Conservation (phyloP, 2,113 vertebrate species). For the Murina feae region DNA sequence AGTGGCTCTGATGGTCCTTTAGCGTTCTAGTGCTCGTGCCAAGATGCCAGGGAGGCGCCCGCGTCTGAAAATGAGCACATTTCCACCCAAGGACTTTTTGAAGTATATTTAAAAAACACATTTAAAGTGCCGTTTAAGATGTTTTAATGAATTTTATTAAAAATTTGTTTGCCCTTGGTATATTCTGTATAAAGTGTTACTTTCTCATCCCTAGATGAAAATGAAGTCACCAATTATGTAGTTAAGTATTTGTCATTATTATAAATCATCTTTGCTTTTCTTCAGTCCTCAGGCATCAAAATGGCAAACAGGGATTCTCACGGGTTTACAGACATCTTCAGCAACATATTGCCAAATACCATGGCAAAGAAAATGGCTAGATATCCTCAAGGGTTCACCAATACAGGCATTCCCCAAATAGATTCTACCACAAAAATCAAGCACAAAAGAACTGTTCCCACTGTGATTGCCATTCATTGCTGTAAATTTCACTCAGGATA, state of each 20-base stretch:
- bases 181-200: slow-evolving; percentile 5
- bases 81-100: slow-evolving; percentile 42
- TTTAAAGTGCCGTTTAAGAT: slow-evolving; percentile 27
- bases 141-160: slow-evolving; percentile 65
- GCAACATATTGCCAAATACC: not conserved
- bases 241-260: slow-evolving; percentile 9
- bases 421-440: not conserved
- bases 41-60: slow-evolving; percentile 3
- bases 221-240: slow-evolving; percentile 39
- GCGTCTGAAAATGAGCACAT: not conserved
- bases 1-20: slow-evolving; percentile 9
- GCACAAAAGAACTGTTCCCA: not conserved
- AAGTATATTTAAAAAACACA: not conserved
- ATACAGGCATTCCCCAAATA: not conserved
- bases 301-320: not conserved
- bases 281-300: slow-evolving; percentile 12
- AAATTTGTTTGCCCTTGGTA: slow-evolving; percentile 32
- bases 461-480: not conserved
- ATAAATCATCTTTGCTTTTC: not conserved
- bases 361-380: not conserved
- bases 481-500: not conserved
- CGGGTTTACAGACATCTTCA: not conserved
- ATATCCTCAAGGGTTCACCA: not conserved
- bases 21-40: not conserved
- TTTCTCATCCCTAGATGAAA: slow-evolving; percentile 41